A percentile compares a stretch with the other conserved stretches of the same genome.
phyloP scores from a whole-genome alignment of 2,888 invertebrate genomes.

The Parochlus steinenii region DNA sequence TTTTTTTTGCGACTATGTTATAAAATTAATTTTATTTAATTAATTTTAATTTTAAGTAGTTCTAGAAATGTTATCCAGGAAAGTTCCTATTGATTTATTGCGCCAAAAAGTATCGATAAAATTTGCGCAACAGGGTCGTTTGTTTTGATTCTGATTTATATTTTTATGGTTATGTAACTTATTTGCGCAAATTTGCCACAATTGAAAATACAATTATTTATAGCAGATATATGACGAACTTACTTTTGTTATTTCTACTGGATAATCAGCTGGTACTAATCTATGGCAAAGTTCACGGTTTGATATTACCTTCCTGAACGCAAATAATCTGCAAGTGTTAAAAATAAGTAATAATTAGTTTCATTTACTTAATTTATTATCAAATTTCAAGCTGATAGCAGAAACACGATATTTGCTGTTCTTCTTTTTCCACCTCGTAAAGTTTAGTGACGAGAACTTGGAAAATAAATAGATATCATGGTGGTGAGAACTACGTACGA shows the following conservation, averaged over 20 bases:
- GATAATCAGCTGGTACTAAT: conserved; percentile 66
- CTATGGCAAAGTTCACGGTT: conserved; percentile 66
- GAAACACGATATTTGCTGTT: no score
- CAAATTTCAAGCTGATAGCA: conserved; percentile 1
- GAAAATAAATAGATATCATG: background rate
- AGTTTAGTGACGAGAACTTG: no score
- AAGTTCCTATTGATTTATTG: no score
- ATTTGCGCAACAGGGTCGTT: no score
- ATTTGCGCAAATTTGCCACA: no score
- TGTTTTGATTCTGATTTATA: no score
- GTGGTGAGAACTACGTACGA: background rate
- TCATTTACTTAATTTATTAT: conserved; percentile 1
- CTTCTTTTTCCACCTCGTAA: no score
- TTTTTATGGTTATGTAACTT: no score
- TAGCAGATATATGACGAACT: conserved; percentile 18
- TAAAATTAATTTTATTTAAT: conserved; percentile 3
- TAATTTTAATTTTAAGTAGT: background rate
- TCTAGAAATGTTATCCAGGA: background rate
- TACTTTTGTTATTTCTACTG: conserved; percentile 76
- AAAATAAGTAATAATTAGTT: conserved; percentile 2
- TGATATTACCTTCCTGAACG: conserved; percentile 75
- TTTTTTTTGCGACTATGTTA: conserved; percentile 12
- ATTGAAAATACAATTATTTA: no score
- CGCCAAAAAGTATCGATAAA: no score
- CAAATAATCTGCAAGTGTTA: conserved; percentile 57